phyloP scores from a whole-genome alignment of 2,797 vertebrate species.

The Labeo calbasu region DNA sequence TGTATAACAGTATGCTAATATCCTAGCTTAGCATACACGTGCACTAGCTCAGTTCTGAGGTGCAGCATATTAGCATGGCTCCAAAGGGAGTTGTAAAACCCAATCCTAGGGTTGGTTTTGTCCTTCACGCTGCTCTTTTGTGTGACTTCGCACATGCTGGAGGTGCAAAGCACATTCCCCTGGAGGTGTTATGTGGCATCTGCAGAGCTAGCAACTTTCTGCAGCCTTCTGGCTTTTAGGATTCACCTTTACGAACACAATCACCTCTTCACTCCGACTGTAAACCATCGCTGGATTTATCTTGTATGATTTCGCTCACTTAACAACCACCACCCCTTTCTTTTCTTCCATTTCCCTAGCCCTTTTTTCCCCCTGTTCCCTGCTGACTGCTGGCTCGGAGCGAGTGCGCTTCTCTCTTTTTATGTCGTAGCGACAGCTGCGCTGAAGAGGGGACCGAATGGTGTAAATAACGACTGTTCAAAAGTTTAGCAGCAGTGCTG shows the following conservation, averaged over 20 bases:
- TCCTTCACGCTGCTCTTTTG: slow-evolving; percentile 68
- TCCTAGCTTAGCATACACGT: not conserved
- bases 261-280: slow-evolving; percentile 57
- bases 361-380: slow-evolving; percentile 26
- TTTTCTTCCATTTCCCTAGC: slow-evolving; percentile 7
- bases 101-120: slow-evolving; percentile 62
- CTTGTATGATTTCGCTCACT: slow-evolving; percentile 26
- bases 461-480: slow-evolving; percentile 70
- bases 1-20: slow-evolving; percentile 10
- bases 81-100: slow-evolving; percentile 71
- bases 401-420: slow-evolving; percentile 52
- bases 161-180: slow-evolving; percentile 73
- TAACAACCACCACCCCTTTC: slow-evolving; percentile 4
- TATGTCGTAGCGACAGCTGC: slow-evolving; percentile 72
- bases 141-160: slow-evolving; percentile 72
- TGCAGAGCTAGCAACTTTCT: slow-evolving; percentile 75
- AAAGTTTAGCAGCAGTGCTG: slow-evolving; percentile 70
- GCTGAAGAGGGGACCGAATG: slow-evolving; percentile 61
- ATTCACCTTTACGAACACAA: slow-evolving; percentile 53
- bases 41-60: slow-evolving; percentile 63
- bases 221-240: slow-evolving; percentile 70
- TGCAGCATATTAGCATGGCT: slow-evolving; percentile 74
- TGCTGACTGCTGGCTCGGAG: slow-evolving; percentile 35
- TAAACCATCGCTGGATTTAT: slow-evolving; percentile 26
- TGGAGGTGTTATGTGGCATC: slow-evolving; percentile 73